A percentile compares a stretch with the other conserved stretches of the same genome.
phyloP scores from a whole-genome alignment of 2,888 invertebrate species.

The Amphipoea oculea region DNA sequence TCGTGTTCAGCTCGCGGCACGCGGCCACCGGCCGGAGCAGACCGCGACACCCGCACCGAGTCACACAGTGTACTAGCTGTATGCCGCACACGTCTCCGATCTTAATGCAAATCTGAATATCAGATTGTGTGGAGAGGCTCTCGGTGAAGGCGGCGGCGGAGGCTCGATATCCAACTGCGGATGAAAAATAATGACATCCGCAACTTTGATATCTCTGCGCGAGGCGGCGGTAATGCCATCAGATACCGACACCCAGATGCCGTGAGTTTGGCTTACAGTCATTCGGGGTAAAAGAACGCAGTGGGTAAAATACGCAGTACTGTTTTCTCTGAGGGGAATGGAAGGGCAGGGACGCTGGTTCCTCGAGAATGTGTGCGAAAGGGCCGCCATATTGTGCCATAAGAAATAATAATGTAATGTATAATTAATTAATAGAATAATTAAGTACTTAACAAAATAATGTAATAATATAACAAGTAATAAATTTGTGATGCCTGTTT shows the following conservation, averaged over 20 bases:
- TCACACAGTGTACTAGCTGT: not conserved
- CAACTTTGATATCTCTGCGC: slow-evolving; percentile 30
- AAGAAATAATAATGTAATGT: too few species aligned
- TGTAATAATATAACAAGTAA: too few species aligned
- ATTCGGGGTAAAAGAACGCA: not conserved
- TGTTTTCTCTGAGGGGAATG: not conserved
- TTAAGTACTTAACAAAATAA: too few species aligned
- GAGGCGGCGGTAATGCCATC: slow-evolving; percentile 12
- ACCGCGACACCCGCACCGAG: too few species aligned
- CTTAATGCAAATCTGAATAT: slow-evolving; percentile 51
- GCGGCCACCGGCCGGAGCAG: not conserved
- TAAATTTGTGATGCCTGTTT: too few species aligned
- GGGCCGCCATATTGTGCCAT: too few species aligned
- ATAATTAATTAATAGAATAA: too few species aligned
- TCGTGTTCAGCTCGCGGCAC: too few species aligned
- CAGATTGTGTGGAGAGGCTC: slow-evolving; percentile 29
- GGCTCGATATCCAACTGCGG: slow-evolving; percentile 34
- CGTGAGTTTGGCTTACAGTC: not conserved
- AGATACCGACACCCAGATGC: slow-evolving; percentile 6
- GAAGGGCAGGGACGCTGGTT: too few species aligned
- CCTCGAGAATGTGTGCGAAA: too few species aligned
- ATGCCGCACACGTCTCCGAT: slow-evolving; percentile 18
- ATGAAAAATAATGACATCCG: slow-evolving; percentile 45
- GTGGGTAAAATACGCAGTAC: not conserved
- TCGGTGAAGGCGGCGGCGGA: slow-evolving; percentile 6